Percentiles rank a stretch among this genome's conserved stretches.
These are phyloP conservation scores for Heteractis magnifica DNA, from an alignment of 92 coral and sea anemone genomes.

Conservation along the genomic window DNA sequence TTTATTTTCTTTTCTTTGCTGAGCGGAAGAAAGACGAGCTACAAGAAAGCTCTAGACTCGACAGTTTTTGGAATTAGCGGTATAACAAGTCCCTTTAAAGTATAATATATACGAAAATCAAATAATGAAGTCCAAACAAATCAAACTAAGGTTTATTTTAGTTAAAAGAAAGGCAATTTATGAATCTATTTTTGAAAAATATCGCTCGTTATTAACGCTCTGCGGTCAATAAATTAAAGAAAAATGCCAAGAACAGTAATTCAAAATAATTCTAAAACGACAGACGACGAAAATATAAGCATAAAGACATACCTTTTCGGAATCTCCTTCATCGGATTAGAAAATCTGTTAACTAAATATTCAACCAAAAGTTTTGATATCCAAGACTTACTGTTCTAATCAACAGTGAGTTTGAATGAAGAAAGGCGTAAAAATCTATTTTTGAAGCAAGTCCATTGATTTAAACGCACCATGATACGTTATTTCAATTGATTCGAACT, in stretches of 20 bases:
- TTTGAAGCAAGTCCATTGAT: not conserved
- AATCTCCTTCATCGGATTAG: constrained; percentile 3
- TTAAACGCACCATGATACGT: constrained; percentile 2
- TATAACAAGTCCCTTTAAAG: not conserved
- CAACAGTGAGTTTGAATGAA: not conserved
- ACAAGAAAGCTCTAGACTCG: not conserved
- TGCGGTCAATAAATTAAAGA: not conserved
- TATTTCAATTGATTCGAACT: not conserved
- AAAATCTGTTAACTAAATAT: not conserved
- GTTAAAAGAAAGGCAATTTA: not conserved
- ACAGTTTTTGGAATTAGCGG: not conserved
- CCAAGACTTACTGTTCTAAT: not conserved
- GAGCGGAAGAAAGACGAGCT: no score
- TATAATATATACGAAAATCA: not conserved
- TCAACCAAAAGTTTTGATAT: not conserved
- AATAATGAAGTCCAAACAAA: not conserved
- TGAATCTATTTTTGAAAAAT: constrained; percentile 1
- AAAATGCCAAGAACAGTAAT: not conserved
- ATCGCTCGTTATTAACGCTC: not conserved
- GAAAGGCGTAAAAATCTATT: not conserved
- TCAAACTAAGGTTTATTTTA: not conserved
- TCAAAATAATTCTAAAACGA: not conserved
- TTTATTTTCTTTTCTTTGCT: no score
- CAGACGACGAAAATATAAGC: not conserved
- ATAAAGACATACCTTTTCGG: constrained; percentile 4